Base-by-base conservation (phyloP, 53 echinoderm and acorn worm species). In the Astropecten irregularis region DNA sequence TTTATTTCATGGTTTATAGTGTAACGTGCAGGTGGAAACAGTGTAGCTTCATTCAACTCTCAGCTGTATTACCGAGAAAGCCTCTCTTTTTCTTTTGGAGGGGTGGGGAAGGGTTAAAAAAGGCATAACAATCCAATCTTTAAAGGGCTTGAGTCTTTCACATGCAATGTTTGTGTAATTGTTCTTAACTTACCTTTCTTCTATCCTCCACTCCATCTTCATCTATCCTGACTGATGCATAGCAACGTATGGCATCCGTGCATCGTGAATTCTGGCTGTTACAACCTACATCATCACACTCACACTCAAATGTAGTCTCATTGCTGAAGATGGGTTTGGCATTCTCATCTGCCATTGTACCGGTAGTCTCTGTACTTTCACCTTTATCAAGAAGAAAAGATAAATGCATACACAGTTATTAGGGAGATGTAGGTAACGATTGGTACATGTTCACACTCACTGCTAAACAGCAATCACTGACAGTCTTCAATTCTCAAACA, bases 241-340 rank as follows among this genome's bases (percentile, higher is more conserved):
- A 93, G 56, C 93, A 93, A 20, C 85, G 88, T 44, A 66, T 71
- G 15, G 47, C 42, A 9, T 86, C 86, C 16, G 62, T 44, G 54
- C 92, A 92, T 15, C 54, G 57, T 20, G 73, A 73, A 15, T 66
- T 77, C 50, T 60, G 66, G 6, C 84, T 83, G 70, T 82, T 73
- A 51, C 91, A 91, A 51, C 87, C 83, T 14, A 59, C 51, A 22
- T 69, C 34, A 64, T 91, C 91, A 22, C 91, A 91, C 44, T 53
- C 39, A 31, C 91, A 91, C 70, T 87, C 67, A 51, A 91, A 83
- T 13, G 79, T 68, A 44, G 73, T 65, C 51, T 83, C 73, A 46
- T 58, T 85, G 42, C 68, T 76, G 49, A 62, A 60, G 34, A 79
- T 61, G 28, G 79, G 79, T 31, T 32, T 60, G 48, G 61, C 79